A percentile compares a stretch with the other conserved stretches of the same genome.
phyloP scores from a whole-genome alignment of 2,113 vertebrate species.

The Callionymus lyra region DNA sequence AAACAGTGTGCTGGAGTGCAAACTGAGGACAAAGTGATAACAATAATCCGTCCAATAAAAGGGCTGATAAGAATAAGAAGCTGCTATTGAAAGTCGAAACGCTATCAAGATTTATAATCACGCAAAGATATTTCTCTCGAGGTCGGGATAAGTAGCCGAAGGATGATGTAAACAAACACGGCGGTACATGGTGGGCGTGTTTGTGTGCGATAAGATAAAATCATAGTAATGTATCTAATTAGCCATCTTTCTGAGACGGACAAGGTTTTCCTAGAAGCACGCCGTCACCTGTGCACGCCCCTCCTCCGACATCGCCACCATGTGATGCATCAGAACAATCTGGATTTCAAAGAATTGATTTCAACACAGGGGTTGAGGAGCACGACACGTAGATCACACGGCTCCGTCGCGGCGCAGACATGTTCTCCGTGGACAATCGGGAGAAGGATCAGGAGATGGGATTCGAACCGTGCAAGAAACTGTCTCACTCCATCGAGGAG shows the following conservation, averaged over 20 bases:
- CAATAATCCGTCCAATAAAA: constrained; percentile 20
- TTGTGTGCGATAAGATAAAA: not conserved
- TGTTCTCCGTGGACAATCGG: constrained; percentile 3
- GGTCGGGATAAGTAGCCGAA: too few relatives aligned
- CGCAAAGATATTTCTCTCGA: not conserved
- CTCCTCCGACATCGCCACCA: constrained; percentile 37
- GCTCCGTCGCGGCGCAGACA: too few relatives aligned
- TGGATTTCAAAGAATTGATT: constrained; percentile 3
- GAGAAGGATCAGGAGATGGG: constrained; percentile 12
- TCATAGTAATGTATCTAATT: too few relatives aligned
- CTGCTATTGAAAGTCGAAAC: constrained; percentile 4
- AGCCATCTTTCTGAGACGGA: constrained; percentile 1
- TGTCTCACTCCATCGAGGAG: constrained; percentile 54
- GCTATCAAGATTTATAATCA: constrained; percentile 1
- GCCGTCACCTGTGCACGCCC: constrained; percentile 11
- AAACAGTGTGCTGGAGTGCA: constrained; percentile 21
- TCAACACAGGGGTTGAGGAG: constrained; percentile 3
- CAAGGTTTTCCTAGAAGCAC: constrained; percentile 17
- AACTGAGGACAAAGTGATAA: constrained; percentile 34
- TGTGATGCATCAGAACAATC: constrained; percentile 23
- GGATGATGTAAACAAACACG: not conserved
- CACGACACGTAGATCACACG: constrained; percentile 25
- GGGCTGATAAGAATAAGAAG: constrained; percentile 28
- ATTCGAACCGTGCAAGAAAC: constrained; percentile 17
- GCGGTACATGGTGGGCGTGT: not conserved